Base-by-base conservation (phyloP, 2,888 invertebrate species). In the Pimpla rufipes region DNA sequence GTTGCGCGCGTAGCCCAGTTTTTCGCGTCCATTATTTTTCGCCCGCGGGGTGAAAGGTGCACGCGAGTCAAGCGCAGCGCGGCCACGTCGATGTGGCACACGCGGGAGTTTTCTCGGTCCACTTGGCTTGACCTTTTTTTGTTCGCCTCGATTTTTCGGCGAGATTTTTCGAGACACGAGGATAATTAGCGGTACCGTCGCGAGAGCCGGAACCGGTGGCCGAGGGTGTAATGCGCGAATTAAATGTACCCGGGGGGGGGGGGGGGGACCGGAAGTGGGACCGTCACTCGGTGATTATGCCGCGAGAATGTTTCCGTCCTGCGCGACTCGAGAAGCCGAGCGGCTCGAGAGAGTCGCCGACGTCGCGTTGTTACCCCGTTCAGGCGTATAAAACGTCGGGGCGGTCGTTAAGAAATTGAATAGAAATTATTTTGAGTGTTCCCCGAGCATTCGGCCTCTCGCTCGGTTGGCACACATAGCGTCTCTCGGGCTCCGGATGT, bases 331-430 rank as follows among this genome's bases (percentile, higher is more conserved):
- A 67, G 29, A 8, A 64, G 10, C 37, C 21, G 13, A 37, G 50
- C 11, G 3, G 18, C 52, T 75, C 52, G 29, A 29, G 29, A n/a
- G 52, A 50, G 35, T 52, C n/a, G 52, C 21, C n/a, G 57, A 75
- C 40, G n/a, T 75, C 75, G 64, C 42, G 18, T 75, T 68, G 68
- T 80, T 75, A 70, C 29, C 52, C 16, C 35, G 42, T 70, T 80
- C 3, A 55, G 23, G 11, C 57, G 66, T 59, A 62, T n/a, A 29
- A 29, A 70, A 62, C 80, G 75, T 35, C 52, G 45, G n/a, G n/a
- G n/a, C n/a, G 5, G 52, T 74, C 74, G 73, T 82, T 79, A 75
- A 82, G 68, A 79, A 82, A 79, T 74, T 78, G n/a, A 79, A 79
- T 78, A 55, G 59, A 79, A 68, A 79, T 82, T 82, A 74, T 82